Evolutionary conservation across 2,113 vertebrate genomes (phyloP).

Genomic region (Coptodon rendalli): DNA sequence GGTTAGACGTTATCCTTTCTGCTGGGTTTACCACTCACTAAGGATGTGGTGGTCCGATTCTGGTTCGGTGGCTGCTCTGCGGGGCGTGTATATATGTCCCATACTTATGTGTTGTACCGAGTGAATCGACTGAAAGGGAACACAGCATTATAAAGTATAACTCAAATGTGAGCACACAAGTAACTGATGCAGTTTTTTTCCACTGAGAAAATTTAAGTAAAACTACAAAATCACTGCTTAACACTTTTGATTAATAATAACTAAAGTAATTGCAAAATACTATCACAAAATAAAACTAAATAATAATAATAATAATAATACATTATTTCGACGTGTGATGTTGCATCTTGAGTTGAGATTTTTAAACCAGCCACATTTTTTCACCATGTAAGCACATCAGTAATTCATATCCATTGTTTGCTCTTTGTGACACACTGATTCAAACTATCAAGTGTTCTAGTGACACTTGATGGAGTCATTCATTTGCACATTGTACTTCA

Average conservation of each 20-base stretch:
- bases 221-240: background rate
- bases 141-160: background rate
- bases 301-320: too few relatives aligned
- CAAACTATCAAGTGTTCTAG: background rate
- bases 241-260: background rate
- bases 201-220: background rate
- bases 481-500: background rate
- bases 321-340: background rate
- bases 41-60: too few relatives aligned
- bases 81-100: too few relatives aligned
- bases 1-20: too few relatives aligned
- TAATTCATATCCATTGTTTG: background rate
- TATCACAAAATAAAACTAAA: background rate
- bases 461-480: background rate
- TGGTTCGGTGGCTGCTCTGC: too few relatives aligned
- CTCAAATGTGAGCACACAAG: background rate
- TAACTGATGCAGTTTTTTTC: background rate
- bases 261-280: background rate
- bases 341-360: background rate
- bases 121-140: too few relatives aligned
- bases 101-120: too few relatives aligned
- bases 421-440: background rate
- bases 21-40: too few relatives aligned
- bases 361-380: background rate
- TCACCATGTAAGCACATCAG: background rate